Base-by-base conservation (phyloP, 2,113 vertebrate species). In the Merops nubicus region DNA sequence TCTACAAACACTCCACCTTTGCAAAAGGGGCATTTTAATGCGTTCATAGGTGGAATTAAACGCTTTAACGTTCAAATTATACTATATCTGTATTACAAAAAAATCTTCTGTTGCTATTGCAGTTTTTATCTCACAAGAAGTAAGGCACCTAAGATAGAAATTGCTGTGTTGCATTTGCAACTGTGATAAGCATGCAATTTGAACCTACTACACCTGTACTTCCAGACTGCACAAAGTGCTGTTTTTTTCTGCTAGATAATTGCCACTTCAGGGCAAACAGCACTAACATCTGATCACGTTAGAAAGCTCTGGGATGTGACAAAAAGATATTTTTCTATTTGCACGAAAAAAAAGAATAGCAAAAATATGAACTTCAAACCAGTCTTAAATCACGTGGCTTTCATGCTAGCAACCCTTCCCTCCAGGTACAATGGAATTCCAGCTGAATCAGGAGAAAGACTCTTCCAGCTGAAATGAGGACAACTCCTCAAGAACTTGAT, bases 1-100 rank as follows among this genome's bases (percentile, higher is more conserved):
- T 42, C 13, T 25, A 56, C 8, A 76, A 54, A 63, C 5, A 17
- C 0, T 0, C 6, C 11, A 43, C 15, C 47, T 68, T 42, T 29
- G 36, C 51, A 72, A 78, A 65, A 4, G 5, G 9, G 14, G 6
- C 14, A 42, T 59, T 65, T 72, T 50, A 45, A 69, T 21, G 13
- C 3, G 1, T 57, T 67, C 36, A 33, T 12, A 25, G 23, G 38
- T 56, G 11, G 29, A 70, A 91, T 56, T 16, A 75, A 87, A 63
- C 28, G 29, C 13, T 53, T 12, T 8, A 25, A 11, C 29, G 21
- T 38, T 68, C 15, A 43, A 67, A 42, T 91, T 25, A 51, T 15
- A 67, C 3, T 5, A 17, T 10, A 54, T 28, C 47, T 54, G 28
- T 23, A 72, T 8, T 33, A n/a, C 33, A 40, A 28, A 85, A 88